phyloP scores from a whole-genome alignment of 2,113 vertebrate genomes.

The Dissostichus mawsoni region DNA sequence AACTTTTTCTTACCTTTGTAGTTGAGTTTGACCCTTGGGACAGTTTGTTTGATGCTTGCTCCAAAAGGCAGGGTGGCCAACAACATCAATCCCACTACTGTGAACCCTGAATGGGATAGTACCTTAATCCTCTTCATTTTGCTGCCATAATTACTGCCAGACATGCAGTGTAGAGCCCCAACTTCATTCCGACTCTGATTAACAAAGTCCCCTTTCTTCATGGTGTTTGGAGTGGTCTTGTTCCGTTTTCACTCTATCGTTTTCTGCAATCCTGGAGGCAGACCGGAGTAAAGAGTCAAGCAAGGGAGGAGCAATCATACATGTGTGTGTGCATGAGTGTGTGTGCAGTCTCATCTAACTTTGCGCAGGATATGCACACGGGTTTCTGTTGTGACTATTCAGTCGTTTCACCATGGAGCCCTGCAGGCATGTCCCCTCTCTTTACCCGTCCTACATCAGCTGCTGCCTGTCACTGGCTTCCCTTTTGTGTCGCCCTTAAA shows the following conservation, averaged over 20 bases:
- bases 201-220: slow-evolving; percentile 60
- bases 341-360: slow-evolving; percentile 47
- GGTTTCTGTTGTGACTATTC: slow-evolving; percentile 52
- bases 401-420: slow-evolving; percentile 79
- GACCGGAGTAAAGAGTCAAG: slow-evolving; percentile 59
- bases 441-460: slow-evolving; percentile 70
- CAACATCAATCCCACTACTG: slow-evolving; percentile 82
- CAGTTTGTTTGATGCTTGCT: slow-evolving; percentile 88
- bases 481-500: slow-evolving; percentile 74
- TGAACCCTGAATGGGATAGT: slow-evolving; percentile 70
- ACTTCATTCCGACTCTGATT: slow-evolving; percentile 44
- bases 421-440: slow-evolving; percentile 72
- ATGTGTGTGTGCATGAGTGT: slow-evolving; percentile 30
- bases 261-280: slow-evolving; percentile 67
- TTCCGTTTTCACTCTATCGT: slow-evolving; percentile 59
- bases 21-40: slow-evolving; percentile 92
- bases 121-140: slow-evolving; percentile 66
- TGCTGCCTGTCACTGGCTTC: slow-evolving; percentile 64
- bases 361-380: slow-evolving; percentile 60
- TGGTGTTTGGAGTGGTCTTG: slow-evolving; percentile 54
- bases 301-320: slow-evolving; percentile 69
- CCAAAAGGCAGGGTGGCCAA: slow-evolving; percentile 82
- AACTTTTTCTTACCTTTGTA: slow-evolving; percentile 90
- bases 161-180: slow-evolving; percentile 31
- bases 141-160: slow-evolving; percentile 58